Evolutionary conservation across 2,888 invertebrate species (phyloP).

Genomic region (Linyphia triangularis): DNA sequence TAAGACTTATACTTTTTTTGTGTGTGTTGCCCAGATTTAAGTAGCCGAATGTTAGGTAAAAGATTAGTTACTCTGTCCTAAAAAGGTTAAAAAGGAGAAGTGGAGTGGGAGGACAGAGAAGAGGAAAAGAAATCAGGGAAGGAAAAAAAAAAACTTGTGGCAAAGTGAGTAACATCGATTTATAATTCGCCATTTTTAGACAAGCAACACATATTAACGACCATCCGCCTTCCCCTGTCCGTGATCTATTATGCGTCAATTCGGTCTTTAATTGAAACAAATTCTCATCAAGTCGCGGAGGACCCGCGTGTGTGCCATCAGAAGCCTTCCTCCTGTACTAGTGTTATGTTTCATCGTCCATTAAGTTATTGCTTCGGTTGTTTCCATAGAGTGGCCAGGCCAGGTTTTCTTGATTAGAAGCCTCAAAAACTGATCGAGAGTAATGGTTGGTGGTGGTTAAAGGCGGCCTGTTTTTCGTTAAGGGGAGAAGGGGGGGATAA

Average conservation of each 20-base stretch:
- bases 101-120: constrained; percentile 8
- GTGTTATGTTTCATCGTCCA: constrained; percentile 74
- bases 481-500: constrained; percentile 25
- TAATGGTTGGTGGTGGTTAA: constrained; percentile 67
- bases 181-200: constrained; percentile 71
- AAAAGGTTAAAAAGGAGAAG: constrained; percentile 5
- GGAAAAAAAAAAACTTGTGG: constrained; percentile 10
- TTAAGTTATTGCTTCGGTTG: constrained; percentile 73
- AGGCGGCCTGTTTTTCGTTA: constrained; percentile 72
- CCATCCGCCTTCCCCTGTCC: constrained; percentile 9
- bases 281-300: constrained; percentile 68
- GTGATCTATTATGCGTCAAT: constrained; percentile 74
- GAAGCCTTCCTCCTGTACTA: neutral
- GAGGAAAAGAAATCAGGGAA: neutral
- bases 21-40: neutral
- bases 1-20: neutral
- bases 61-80: constrained; percentile 60
- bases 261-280: constrained; percentile 74
- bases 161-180: constrained; percentile 57
- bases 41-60: constrained; percentile 13
- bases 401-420: constrained; percentile 71
- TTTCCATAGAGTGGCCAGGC: constrained; percentile 44
- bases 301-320: neutral
- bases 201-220: constrained; percentile 74
- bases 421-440: constrained; percentile 71